Evolutionary conservation across 2,888 invertebrate species (phyloP), one percentile per base, ranked within the genome.

Genomic region (Ashinkailepas kermadecensis): DNA sequence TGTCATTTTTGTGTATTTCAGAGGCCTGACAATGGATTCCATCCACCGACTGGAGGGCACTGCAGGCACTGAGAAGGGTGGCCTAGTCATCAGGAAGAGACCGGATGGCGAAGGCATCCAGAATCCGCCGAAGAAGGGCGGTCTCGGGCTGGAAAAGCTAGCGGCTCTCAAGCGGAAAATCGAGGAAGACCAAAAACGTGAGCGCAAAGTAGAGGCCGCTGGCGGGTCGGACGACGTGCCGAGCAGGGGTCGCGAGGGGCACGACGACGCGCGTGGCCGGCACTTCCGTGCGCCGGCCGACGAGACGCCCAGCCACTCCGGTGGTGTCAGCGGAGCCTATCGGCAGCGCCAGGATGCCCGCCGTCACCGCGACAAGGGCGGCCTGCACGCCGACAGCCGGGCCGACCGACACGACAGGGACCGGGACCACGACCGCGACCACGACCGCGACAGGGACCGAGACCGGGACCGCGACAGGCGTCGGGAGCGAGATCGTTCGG

Each of bases 281-380:
- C 92, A 94, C 87, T 94, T 96, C 86, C 91, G 97, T 80, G 90
- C 91, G 80, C 90, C 92, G 18, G 91, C 92, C 85, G 93, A 93
- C 85, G 97, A 98, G 88, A 97, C 97, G 0, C 98, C 98, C 0
- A 94, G 97, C 0, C 92, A 97, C 86, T 96, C 97, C 0, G 97
- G 97, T 9, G 97, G 97, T 10, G 93, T 97, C 54, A 94, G 94
- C 58, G 91, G 92, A 82, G 92, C 92, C 86, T 95, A 94, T 0
- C 89, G 92, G 82, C 91, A 92, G 85, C 91, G 94, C 79, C 89
- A 94, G 86, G 88, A 92, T 62, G 92, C 93, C 86, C 89, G 81
- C 21, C 81, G 81, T 23, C 25, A 83, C 18, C 82, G 81, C 80
- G 83, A 83, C 81, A 81, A 80, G 57, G 83, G 82, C 80, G 83